Base-by-base conservation (phyloP, 1,140 invertebrate species). In the Tetranychus cinnabarinus region DNA sequence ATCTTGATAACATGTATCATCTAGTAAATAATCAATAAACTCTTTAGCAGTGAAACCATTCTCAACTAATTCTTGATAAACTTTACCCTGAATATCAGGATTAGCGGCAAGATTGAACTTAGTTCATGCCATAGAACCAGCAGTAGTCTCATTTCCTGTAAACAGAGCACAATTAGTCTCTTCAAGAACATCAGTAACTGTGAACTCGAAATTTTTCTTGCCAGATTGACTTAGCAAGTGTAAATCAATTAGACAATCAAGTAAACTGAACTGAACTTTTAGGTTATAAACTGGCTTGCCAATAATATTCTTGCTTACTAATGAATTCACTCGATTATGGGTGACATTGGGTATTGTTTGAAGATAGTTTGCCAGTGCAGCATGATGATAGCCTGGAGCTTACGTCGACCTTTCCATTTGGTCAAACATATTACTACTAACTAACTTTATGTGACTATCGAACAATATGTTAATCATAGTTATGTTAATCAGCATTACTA, bases 1-100 rank as follows among this genome's bases (percentile, higher is more conserved):
- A 61, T 84, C 85, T 77, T 82, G 84, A 69, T 82, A 95, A 72
- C 91, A 96, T 58, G 80, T 80, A 66, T 88, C 82, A 42, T 69
- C 72, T 72, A 56, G 10, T 42, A 6, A 42, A 23, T 23, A 23
- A 23, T 23, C 23, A 23, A 13, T 8, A 8, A n/a, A 23, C 1
- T 52, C 8, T 2, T 2, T 23, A 70, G 50, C n/a, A 23, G 68
- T 85, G 80, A 50, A 82, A 68, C 37, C 23, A 8, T 45, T 55
- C 23, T 4, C n/a, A 23, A 48, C 71, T 33, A 77, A 45, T 64
- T 77, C 76, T 33, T 71, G 65, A 39, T 73, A 72, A 15, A 75
- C 60, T 59, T 70, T 72, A 23, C 66, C 59, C 64, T 78, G 76
- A 37, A 75, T 67, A 23, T 87, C 79, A 55, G 83, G 83, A 68